Conservation (phyloP, 1,140 invertebrate genomes). For the Drosophila suzukii region DNA sequence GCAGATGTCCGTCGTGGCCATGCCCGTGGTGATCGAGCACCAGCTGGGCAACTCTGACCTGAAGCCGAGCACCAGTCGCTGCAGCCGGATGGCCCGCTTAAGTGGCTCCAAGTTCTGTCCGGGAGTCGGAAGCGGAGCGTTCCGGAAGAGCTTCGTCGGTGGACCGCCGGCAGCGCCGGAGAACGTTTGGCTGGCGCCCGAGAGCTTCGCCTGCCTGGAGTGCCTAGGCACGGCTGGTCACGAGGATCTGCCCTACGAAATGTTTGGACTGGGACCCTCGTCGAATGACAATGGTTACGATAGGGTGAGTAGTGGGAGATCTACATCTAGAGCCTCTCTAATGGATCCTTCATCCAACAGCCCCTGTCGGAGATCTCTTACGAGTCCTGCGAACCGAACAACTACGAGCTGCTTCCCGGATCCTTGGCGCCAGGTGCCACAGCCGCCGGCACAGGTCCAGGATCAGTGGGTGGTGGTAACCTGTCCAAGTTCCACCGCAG, state of each 20-base stretch:
- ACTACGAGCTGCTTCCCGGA: conserved; percentile 67
- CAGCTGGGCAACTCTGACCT: conserved; percentile 75
- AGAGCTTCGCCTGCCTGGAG: conserved; percentile 91
- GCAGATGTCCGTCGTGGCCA: conserved; percentile 60
- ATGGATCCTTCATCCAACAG: conserved; percentile 18
- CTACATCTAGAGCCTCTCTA: neutral
- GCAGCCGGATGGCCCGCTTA: conserved; percentile 71
- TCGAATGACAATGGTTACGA: conserved; percentile 72
- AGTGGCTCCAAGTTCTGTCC: conserved; percentile 66
- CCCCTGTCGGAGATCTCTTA: conserved; percentile 81
- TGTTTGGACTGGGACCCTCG: conserved; percentile 67
- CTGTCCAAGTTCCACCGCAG: conserved; percentile 83
- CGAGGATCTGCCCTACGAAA: conserved; percentile 85
- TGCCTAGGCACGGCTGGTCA: conserved; percentile 88
- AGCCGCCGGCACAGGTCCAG: conserved; percentile 11
- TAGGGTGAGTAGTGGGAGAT: conserved; percentile 48
- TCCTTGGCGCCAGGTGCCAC: conserved; percentile 43
- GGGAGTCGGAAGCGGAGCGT: conserved; percentile 22
- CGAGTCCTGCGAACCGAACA: conserved; percentile 78
- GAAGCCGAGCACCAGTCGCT: conserved; percentile 82
- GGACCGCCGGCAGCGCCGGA: conserved; percentile 80
- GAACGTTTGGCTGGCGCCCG: conserved; percentile 86
- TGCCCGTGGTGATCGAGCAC: conserved; percentile 88
- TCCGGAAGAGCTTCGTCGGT: conserved; percentile 74
- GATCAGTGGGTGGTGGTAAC: neutral